phyloP scores from a whole-genome alignment of 2,797 vertebrate genomes.

The Schizopygopsis malacanthus region DNA sequence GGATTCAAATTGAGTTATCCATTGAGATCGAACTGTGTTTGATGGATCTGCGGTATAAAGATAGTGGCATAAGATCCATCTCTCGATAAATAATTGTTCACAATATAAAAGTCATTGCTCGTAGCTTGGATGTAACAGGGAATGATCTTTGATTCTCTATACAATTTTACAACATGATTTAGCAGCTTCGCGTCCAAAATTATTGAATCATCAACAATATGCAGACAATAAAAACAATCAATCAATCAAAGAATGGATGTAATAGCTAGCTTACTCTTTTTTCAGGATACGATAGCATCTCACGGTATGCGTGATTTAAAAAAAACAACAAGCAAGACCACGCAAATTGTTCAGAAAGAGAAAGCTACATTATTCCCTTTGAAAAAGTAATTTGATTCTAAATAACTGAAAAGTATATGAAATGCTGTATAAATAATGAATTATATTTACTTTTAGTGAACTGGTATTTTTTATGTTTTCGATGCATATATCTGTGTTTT shows the following conservation, averaged over 20 bases:
- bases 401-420: slow-evolving; percentile 43
- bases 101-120: slow-evolving; percentile 38
- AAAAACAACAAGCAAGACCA: slow-evolving; percentile 61
- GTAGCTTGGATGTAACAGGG: slow-evolving; percentile 55
- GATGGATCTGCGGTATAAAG: slow-evolving; percentile 51
- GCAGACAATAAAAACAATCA: slow-evolving; percentile 54
- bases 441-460: background rate
- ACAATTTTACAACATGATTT: slow-evolving; percentile 54
- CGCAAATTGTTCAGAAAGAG: slow-evolving; percentile 56
- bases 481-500: slow-evolving; percentile 33
- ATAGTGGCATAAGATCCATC: slow-evolving; percentile 51
- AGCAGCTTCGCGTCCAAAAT: slow-evolving; percentile 60
- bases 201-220: slow-evolving; percentile 53
- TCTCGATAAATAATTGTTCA: slow-evolving; percentile 29
- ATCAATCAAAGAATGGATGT: slow-evolving; percentile 36
- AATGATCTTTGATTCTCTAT: slow-evolving; percentile 53
- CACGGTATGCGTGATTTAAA: slow-evolving; percentile 42
- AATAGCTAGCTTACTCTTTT: slow-evolving; percentile 53
- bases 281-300: slow-evolving; percentile 36
- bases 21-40: slow-evolving; percentile 40
- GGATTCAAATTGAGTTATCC: slow-evolving; percentile 36
- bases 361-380: slow-evolving; percentile 66
- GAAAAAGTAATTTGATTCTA: slow-evolving; percentile 48
- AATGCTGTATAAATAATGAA: slow-evolving; percentile 7
- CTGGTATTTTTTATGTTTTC: slow-evolving; percentile 2